These are phyloP conservation scores for mouse (Mus musculus) DNA, from an alignment of 2,113 vertebrate species.

Conservation along the genomic window DNA sequence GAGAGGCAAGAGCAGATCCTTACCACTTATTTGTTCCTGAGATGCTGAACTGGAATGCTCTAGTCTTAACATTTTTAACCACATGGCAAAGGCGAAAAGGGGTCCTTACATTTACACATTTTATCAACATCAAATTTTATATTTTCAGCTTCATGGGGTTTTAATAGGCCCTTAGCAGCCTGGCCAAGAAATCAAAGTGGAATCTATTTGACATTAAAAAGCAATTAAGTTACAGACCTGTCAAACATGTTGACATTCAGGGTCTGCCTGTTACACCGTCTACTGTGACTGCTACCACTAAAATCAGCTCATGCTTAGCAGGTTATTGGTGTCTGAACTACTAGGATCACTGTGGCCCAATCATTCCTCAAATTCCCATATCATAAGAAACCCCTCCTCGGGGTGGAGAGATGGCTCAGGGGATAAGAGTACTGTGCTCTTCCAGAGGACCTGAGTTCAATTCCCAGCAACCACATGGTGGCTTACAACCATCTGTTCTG, in stretches of 20 bases:
- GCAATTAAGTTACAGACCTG: conserved; percentile 87
- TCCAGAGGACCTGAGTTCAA: too few species aligned
- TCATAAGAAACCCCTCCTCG: conserved; percentile 76
- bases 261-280: conserved; percentile 81
- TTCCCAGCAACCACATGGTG: too few species aligned
- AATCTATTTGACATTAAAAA: conserved; percentile 89
- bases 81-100: not conserved
- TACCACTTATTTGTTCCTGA: conserved; percentile 18
- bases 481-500: too few species aligned
- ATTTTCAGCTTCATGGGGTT: conserved; percentile 85
- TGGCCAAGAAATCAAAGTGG: conserved; percentile 86
- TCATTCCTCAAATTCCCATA: conserved; percentile 77
- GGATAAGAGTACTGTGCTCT: too few species aligned
- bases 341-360: conserved; percentile 79
- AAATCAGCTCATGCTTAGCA: conserved; percentile 87
- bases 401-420: too few species aligned
- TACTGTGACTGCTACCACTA: conserved; percentile 86
- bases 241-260: conserved; percentile 85
- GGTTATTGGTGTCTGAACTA: conserved; percentile 83
- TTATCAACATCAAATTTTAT: conserved; percentile 80
- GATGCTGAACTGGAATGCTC: not conserved
- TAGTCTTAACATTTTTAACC: conserved; percentile 50
- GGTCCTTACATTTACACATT: conserved; percentile 80
- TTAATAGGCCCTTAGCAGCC: conserved; percentile 85
- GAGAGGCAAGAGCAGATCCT: conserved; percentile 14